Percentiles rank a stretch among this genome's conserved stretches.
phyloP scores from a whole-genome alignment of 2,888 invertebrate genomes.

The Neria commutata region DNA sequence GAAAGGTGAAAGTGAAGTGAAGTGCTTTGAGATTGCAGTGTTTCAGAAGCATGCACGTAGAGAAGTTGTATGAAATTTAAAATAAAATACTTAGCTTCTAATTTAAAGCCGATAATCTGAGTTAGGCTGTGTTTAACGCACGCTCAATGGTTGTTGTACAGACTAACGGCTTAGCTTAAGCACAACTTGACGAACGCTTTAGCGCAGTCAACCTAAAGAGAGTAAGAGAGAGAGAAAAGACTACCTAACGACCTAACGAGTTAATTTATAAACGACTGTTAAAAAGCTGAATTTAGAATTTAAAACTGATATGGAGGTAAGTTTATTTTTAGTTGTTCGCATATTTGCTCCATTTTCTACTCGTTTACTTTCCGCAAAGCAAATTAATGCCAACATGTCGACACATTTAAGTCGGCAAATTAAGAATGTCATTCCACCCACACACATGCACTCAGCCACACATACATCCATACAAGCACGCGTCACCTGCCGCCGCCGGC shows the following conservation, averaged over 20 bases:
- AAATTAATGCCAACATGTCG: conserved; percentile 2
- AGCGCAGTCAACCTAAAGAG: no score
- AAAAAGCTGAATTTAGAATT: not conserved
- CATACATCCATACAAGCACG: not conserved
- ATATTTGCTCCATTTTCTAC: not conserved
- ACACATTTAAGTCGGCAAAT: not conserved
- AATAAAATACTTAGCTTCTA: no score
- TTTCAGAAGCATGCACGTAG: no score
- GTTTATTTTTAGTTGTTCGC: not conserved
- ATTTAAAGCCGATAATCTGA: no score
- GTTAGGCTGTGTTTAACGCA: no score
- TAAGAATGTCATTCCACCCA: not conserved
- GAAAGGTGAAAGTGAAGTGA: no score
- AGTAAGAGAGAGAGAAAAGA: no score
- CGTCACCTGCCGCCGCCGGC: not conserved
- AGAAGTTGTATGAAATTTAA: no score
- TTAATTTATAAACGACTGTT: not conserved
- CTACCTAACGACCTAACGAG: not conserved
- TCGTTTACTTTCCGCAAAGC: not conserved
- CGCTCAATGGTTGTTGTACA: no score
- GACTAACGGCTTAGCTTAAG: no score
- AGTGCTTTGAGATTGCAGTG: no score
- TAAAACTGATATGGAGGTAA: not conserved
- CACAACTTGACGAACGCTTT: no score
- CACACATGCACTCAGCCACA: not conserved